Base-by-base conservation (phyloP, 1,140 invertebrate species). In the Drosophila jambulina region DNA sequence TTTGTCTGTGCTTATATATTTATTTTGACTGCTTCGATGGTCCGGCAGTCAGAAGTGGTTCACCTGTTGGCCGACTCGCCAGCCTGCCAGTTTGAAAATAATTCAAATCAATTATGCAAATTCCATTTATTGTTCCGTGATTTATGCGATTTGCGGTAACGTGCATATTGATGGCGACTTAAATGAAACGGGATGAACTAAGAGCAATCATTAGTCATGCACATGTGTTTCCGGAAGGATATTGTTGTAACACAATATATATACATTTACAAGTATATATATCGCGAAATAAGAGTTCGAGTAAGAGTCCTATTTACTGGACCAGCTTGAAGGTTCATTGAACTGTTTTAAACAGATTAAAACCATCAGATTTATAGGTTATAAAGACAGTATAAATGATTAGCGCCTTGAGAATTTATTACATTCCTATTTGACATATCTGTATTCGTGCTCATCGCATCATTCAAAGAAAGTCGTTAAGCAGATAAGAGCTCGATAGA, bases 51-150 rank as follows among this genome's bases (percentile, higher is more conserved):
- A 13, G 46, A 75, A 77, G 54, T 77, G 62, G 57, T 61, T 60
- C 53, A 69, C 48, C 57, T 62, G 57, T 19, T 68, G 62, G 40
- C 51, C 40, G 12, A 34, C 54, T 51, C 13, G 42, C 23, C 36
- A n/a, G 42, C 25, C 38, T n/a, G 36, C 36, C 29, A 42, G 61
- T 36, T 76, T 25, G 53, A 53, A 34, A 77, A 78, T 78, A 60
- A 67, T 77, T 61, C 60, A 51, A 78, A 78, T 78, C 63, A 79
- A 87, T 87, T 87, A 85, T 85, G 82, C 48, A 82, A 85, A 82
- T 82, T 27, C 38, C 25, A 63, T 53, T 40, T 58, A 85, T 72
- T 78, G 36, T 53, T 51, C 49, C 56, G 58, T 78, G n/a, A 65
- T 75, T 78, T 78, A 81, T 62, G 62, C 51, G 45, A 56, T 46